Percentiles rank a stretch among this genome's conserved stretches.
Evolutionary conservation across 1,140 invertebrate species (phyloP).

Genomic region (Cotesia typhae): DNA sequence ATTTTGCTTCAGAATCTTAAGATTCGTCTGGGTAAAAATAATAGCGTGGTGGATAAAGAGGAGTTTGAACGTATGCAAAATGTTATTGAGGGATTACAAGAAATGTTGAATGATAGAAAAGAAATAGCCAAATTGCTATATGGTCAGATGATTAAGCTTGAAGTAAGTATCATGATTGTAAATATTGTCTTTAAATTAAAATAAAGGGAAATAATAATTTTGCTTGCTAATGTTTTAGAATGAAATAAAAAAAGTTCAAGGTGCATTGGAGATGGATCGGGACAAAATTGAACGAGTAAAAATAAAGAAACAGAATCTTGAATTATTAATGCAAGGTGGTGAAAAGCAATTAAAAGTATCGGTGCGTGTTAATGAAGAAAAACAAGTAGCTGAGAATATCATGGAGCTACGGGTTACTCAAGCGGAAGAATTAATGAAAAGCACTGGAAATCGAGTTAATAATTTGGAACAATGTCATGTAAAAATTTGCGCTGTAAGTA

Average conservation of each 20-base stretch:
- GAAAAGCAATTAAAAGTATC: conserved; percentile 66
- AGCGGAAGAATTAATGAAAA: conserved; percentile 66
- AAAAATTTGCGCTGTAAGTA: conserved; percentile 67
- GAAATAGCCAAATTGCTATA: conserved; percentile 62
- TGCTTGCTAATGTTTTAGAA: conserved; percentile 44
- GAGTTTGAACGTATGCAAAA: conserved; percentile 56
- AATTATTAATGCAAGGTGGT: conserved; percentile 65
- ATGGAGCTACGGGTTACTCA: conserved; percentile 69
- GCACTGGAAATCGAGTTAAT: conserved; percentile 68
- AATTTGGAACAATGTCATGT: conserved; percentile 69
- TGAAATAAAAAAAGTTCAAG: conserved; percentile 50
- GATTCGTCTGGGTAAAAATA: conserved; percentile 52
- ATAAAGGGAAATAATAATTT: conserved; percentile 3
- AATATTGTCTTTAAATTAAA: too few relatives aligned
- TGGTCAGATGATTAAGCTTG: conserved; percentile 64
- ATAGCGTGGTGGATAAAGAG: conserved; percentile 47
- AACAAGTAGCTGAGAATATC: conserved; percentile 72
- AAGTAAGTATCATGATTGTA: conserved; percentile 53
- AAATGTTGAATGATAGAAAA: conserved; percentile 54
- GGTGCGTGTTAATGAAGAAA: conserved; percentile 62
- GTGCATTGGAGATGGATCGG: conserved; percentile 49
- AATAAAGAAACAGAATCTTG: conserved; percentile 63
- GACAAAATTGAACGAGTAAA: conserved; percentile 53
- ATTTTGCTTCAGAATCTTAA: conserved; percentile 53
- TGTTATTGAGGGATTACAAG: conserved; percentile 63